Base-by-base conservation (phyloP, 2,797 vertebrate genomes). In the Schizopygopsis malacanthus region DNA sequence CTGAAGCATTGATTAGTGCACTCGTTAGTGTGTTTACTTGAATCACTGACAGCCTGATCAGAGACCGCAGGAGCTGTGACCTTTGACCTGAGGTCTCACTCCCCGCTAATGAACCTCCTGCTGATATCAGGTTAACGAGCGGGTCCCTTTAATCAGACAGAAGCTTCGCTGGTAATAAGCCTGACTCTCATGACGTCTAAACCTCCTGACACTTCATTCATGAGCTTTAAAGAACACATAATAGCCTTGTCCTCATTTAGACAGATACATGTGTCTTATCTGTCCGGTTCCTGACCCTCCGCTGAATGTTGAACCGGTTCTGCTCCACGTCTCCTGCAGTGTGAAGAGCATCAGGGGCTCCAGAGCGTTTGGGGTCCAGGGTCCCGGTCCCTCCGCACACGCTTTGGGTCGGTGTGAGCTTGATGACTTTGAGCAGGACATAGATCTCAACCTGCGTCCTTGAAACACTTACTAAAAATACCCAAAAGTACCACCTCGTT, bases 101-200 rank as follows among this genome's bases (percentile, higher is more conserved):
- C 91, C 90, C 73, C 89, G 89, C 76, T 96, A 96, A 96, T 95
- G 92, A 96, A 95, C 83, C 91, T 92, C 93, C 89, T 85, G 78
- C 90, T 92, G 94, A 91, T 88, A 18, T 80, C n/a, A 84, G 88
- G 85, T 92, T 88, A 84, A 79, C 83, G 72, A 63, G 59, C n/a
- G 4, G 1, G 7, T 41, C 39, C 6, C 41, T 47, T 72, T 72
- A 22, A 72, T 72, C 43, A 72, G 41, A 47, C 25, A 47, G 11
- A 47, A 47, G 70, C 41, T 15, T 9, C 1, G 22, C 39, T 72
- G 11, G 4, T 72, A 72, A 45, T 45, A 43, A 22, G 69, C 20
- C 20, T 39, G 56, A 59, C n/a, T 52, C n/a, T 56, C 20, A 56
- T 22, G 37, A 39, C 20, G 67, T 11, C 18, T 18, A 5, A 69